Evolutionary conservation across 64 coral and sea anemone genomes (phyloP).

Genomic region (Exaiptasia diaphana): DNA sequence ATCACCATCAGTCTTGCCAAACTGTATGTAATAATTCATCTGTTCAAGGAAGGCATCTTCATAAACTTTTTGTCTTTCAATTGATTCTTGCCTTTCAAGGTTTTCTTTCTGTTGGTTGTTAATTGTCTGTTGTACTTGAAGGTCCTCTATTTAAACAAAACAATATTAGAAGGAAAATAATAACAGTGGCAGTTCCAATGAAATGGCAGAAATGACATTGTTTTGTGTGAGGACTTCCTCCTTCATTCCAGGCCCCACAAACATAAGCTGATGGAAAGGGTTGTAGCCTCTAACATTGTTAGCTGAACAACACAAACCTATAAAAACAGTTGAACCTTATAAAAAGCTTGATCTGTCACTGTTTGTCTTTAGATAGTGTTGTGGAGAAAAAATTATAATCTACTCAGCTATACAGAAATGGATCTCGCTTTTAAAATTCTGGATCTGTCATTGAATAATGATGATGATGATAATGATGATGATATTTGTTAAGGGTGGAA

Average conservation of each 20-base stretch:
- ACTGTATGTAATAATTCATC: constrained; percentile 91
- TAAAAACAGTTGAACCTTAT: not conserved
- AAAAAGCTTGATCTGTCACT: not conserved
- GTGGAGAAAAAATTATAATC: not conserved
- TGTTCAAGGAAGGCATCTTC: constrained; percentile 89
- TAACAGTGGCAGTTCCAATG: not conserved
- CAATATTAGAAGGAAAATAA: not conserved
- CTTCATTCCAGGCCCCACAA: not conserved
- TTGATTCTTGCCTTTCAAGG: constrained; percentile 69
- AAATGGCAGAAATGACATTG: not conserved
- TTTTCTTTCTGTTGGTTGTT: constrained; percentile 62
- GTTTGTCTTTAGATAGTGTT: not conserved
- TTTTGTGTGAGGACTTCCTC: not conserved
- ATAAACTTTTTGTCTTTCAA: constrained; percentile 88
- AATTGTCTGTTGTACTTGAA: constrained; percentile 62
- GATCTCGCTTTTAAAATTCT: too few species aligned
- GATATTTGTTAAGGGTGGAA: too few species aligned
- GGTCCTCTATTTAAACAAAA: constrained; percentile 69
- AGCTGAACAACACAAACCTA: too few species aligned
- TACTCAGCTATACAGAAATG: not conserved
- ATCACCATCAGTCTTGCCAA: constrained; percentile 82
- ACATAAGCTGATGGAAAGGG: not conserved
- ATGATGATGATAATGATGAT: too few species aligned
- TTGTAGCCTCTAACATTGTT: not conserved
- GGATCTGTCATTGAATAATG: too few species aligned